Evolutionary conservation across 2,888 invertebrate genomes (phyloP).

Genomic region (Slavum lentiscoides): DNA sequence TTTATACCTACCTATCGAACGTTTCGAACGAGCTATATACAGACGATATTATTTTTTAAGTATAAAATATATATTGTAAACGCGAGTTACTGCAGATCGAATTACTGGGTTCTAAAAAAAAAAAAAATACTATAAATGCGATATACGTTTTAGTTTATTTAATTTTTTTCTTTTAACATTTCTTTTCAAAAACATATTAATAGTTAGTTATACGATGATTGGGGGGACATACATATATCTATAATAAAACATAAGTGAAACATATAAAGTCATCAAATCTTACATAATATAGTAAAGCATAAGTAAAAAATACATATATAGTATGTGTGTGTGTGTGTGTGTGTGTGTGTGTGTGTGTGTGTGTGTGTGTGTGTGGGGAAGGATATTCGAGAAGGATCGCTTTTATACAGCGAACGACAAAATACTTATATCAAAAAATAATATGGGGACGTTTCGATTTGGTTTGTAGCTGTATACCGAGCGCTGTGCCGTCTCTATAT

Average conservation of each 20-base stretch:
- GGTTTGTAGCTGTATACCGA: slow-evolving; percentile 51
- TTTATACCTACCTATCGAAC: too few relatives aligned
- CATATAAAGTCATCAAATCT: slow-evolving; percentile 13
- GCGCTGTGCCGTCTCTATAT: not conserved
- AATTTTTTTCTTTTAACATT: slow-evolving; percentile 33
- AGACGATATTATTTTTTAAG: too few relatives aligned
- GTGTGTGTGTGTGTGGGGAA: not conserved
- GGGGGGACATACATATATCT: slow-evolving; percentile 12
- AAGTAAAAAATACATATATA: not conserved
- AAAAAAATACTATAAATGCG: not conserved
- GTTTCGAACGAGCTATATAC: too few relatives aligned
- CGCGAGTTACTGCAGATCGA: too few relatives aligned
- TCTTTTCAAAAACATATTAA: not conserved
- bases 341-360: too few relatives aligned
- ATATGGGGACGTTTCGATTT: slow-evolving; percentile 34
- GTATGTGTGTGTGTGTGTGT: too few relatives aligned
- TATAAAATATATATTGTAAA: too few relatives aligned
- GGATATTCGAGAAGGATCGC: not conserved
- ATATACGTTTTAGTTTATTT: slow-evolving; percentile 11
- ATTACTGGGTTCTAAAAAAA: not conserved
- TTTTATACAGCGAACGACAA: not conserved
- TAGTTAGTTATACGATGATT: slow-evolving; percentile 10
- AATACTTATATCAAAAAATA: not conserved
- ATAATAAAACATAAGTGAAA: slow-evolving; percentile 29
- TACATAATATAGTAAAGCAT: slow-evolving; percentile 6